Conservation (phyloP, 2,113 vertebrate species). For the Psittacara wagleri region DNA sequence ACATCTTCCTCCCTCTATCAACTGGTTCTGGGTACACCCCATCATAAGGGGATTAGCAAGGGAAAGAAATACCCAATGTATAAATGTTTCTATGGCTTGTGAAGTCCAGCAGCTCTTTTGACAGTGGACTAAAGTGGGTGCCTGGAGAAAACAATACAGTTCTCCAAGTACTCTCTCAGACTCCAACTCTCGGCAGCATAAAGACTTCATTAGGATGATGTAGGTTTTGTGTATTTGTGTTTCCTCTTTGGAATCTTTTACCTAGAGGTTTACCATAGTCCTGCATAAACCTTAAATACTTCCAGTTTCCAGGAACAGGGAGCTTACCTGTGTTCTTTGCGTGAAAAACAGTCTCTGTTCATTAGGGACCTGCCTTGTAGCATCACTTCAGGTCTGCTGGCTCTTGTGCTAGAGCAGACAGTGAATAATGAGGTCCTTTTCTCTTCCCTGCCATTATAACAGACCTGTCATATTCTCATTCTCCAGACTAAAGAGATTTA, state of each 20-base stretch:
- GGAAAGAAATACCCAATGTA: neutral
- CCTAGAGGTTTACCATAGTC: neutral
- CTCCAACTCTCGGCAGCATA: neutral
- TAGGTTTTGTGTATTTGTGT: neutral
- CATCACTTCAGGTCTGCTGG: neutral
- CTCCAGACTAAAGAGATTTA: neutral
- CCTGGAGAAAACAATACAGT: neutral
- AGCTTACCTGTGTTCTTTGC: neutral
- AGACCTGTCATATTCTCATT: accelerated
- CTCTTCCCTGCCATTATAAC: neutral
- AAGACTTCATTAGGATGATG: neutral
- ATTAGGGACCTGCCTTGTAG: neutral
- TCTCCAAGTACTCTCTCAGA: neutral
- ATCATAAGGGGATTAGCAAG: neutral
- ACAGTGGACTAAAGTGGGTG: neutral
- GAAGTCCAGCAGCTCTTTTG: neutral
- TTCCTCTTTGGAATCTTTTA: neutral
- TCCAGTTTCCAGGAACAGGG: neutral
- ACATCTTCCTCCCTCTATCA: neutral
- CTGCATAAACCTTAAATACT: neutral
- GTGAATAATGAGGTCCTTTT: neutral
- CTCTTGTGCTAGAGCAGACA: neutral
- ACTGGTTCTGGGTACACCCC: neutral
- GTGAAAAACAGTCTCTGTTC: neutral
- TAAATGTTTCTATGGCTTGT: neutral